Conservation (phyloP, 2,797 vertebrate genomes). For the Chiroxiphia lanceolata region DNA sequence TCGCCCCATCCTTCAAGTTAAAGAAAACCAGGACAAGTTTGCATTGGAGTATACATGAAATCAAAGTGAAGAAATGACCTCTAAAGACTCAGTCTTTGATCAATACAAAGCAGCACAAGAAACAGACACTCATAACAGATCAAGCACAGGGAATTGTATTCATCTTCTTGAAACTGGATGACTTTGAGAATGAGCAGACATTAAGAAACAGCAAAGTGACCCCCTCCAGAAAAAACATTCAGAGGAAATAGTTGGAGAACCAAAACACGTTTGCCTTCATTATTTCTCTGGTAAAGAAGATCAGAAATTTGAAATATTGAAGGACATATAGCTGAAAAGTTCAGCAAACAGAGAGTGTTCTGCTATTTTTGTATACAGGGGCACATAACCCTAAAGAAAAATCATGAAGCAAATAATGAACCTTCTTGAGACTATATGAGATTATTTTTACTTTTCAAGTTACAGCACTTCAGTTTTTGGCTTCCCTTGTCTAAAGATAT, state of each 20-base stretch:
- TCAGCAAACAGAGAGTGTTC: background rate
- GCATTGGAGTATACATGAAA: background rate
- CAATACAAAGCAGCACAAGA: background rate
- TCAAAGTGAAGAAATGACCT: background rate
- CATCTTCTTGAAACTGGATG: background rate
- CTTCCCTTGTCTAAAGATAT: slow-evolving; percentile 33
- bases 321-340: background rate
- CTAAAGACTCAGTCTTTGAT: background rate
- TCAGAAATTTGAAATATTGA: background rate
- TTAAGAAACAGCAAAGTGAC: background rate
- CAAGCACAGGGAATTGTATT: accelerated
- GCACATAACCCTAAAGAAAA: background rate
- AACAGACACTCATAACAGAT: background rate
- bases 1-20: background rate
- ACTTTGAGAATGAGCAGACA: background rate
- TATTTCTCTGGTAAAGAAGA: background rate
- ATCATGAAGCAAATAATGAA: background rate
- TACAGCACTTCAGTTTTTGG: background rate
- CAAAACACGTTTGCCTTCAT: background rate
- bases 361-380: background rate
- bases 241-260: background rate
- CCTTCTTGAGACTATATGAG: background rate
- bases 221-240: background rate
- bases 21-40: background rate
- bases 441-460: background rate